Percentiles rank a stretch among this genome's conserved stretches.
Conservation (phyloP, 2,888 invertebrate species). For the Chesias legatella region DNA sequence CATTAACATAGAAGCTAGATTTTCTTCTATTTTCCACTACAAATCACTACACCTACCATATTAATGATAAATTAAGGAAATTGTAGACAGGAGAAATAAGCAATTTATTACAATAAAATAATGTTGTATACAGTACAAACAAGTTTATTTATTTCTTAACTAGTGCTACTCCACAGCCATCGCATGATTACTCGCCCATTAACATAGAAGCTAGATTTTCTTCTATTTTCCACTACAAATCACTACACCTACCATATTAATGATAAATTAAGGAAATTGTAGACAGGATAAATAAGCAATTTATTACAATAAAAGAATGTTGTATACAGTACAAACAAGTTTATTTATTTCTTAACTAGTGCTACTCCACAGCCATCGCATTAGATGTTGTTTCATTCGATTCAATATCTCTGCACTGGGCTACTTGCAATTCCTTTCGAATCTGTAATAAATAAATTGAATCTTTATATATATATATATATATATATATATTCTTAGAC, state of each 20-base stretch:
- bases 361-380: conserved; percentile 61
- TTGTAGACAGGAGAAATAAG: too few relatives aligned
- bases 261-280: conserved; percentile 3
- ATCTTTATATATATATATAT: too few relatives aligned
- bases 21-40: too few relatives aligned
- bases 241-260: too few relatives aligned
- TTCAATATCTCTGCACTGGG: conserved; percentile 89
- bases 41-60: too few relatives aligned
- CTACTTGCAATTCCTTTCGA: conserved; percentile 90
- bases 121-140: conserved; percentile 12
- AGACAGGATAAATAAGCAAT: conserved; percentile 14
- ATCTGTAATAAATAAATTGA: conserved; percentile 82
- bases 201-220: background rate
- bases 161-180: conserved; percentile 60
- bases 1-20: background rate
- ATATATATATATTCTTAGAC: too few relatives aligned
- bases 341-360: conserved; percentile 13
- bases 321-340: conserved; percentile 13
- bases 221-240: too few relatives aligned
- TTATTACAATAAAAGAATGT: conserved; percentile 7
- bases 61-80: too few relatives aligned
- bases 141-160: conserved; percentile 14
- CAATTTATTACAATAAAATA: conserved; percentile 7
- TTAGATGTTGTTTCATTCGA: conserved; percentile 53
- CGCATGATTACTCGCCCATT: conserved; percentile 18